Evolutionary conservation across 2,797 vertebrate species (phyloP), one percentile per base, ranked within the genome.

Genomic region (Cephalopachus bancanus): DNA sequence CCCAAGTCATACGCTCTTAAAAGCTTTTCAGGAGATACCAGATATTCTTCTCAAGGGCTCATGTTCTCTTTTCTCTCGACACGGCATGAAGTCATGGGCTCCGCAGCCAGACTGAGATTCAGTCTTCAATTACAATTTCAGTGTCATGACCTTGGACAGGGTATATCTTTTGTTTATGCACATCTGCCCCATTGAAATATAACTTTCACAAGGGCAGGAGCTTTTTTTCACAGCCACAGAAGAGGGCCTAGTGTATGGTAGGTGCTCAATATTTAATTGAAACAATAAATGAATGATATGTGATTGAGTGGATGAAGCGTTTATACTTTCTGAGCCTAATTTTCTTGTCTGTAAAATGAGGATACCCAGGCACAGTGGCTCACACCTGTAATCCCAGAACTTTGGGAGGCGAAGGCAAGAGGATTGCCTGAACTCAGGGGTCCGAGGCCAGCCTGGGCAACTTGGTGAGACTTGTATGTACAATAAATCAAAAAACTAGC

Each of bases 311-410:
- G 49, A 62, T 37, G 75, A 67, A 60, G 26, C 53, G 10, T 71
- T 75, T 59, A 69, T 64, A 15, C 22, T 65, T 30, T 86, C 30
- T 28, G 22, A 0, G 12, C 10, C 64, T 62, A 24, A 6, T 67
- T 85, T 67, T 88, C 49, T 89, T 37, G 17, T 59, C 51, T 60
- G 55, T 91, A 76, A 95, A 76, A 87, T 26, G n/a, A 91, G 26
- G 83, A 19, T 22, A 76, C 15, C 22, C 44, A 44, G 44, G 44
- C 4, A 4, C 44, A 44, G 44, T 44, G 44, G 44, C 44, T 44
- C 44, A 44, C 44, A 44, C 44, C 44, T 44, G 44, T 44, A 44
- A 44, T 44, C 44, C 44, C 44, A 44, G 44, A 44, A 44, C 44
- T 44, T 44, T 44, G 44, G 44, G 44, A 44, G 44, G 44, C 44